Percentiles rank a stretch among this genome's conserved stretches.
Conservation (phyloP, 2,888 invertebrate genomes). For the Omphaloscelis lunosa region DNA sequence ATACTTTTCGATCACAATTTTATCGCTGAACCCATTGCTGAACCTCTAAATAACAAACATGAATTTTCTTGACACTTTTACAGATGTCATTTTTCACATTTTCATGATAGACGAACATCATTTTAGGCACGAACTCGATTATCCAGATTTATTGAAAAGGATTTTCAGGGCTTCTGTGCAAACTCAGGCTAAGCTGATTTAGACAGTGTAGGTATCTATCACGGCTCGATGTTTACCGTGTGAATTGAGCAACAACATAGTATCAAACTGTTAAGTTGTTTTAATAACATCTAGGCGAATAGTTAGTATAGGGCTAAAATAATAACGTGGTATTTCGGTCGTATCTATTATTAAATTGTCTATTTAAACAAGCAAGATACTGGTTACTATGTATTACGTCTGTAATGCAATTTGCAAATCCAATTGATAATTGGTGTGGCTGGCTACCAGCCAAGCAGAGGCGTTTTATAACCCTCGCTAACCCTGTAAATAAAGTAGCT, state of each 20-base stretch:
- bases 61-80: slow-evolving; percentile 25
- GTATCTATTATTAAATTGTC: slow-evolving; percentile 40
- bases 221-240: slow-evolving; percentile 16
- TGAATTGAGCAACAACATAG: not conserved
- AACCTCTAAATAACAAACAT: slow-evolving; percentile 27
- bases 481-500: slow-evolving; percentile 44
- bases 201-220: not conserved
- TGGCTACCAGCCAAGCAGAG: slow-evolving; percentile 59
- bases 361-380: slow-evolving; percentile 35
- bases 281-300: slow-evolving; percentile 1
- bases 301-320: not conserved
- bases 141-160: slow-evolving; percentile 24
- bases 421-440: slow-evolving; percentile 47
- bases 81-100: slow-evolving; percentile 32
- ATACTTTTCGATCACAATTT: slow-evolving; percentile 29
- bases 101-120: slow-evolving; percentile 33
- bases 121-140: slow-evolving; percentile 53
- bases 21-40: slow-evolving; percentile 23
- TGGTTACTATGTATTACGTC: slow-evolving; percentile 36
- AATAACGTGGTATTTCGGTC: slow-evolving; percentile 29
- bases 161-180: slow-evolving; percentile 23
- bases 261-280: slow-evolving; percentile 7
- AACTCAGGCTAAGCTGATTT: slow-evolving; percentile 16
- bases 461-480: slow-evolving; percentile 50
- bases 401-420: slow-evolving; percentile 47